Evolutionary conservation across 2,797 vertebrate genomes (phyloP).

Genomic region (Gallinago solitaria): DNA sequence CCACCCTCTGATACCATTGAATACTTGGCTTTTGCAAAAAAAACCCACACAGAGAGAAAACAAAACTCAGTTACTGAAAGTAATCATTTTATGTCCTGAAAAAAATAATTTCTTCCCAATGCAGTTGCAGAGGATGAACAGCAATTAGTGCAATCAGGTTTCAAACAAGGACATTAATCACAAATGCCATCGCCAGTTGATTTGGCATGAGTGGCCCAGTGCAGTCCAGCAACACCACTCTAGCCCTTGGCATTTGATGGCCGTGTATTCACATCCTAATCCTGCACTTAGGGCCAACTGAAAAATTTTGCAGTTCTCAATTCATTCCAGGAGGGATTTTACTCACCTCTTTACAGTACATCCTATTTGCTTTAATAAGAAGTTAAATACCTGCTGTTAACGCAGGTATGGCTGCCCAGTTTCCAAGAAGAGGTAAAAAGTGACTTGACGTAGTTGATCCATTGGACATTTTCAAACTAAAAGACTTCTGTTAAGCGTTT

Average conservation of each 20-base stretch:
- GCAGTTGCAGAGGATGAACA: background rate
- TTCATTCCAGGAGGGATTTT: background rate
- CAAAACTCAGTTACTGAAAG: background rate
- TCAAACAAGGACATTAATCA: background rate
- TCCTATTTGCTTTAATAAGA: background rate
- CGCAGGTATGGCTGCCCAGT: background rate
- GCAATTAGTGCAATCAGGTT: background rate
- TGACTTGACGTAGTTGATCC: background rate
- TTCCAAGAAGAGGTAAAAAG: background rate
- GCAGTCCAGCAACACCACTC: background rate
- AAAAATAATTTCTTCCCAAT: background rate
- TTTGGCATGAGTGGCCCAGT: background rate
- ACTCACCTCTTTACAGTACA: background rate
- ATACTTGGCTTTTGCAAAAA: background rate
- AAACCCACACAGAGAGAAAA: background rate
- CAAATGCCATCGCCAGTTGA: background rate
- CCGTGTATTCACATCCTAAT: accelerated
- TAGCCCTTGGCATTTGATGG: background rate
- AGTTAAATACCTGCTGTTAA: background rate
- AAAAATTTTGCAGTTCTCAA: background rate
- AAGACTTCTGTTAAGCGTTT: background rate
- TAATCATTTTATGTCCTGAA: background rate
- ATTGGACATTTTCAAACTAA: background rate
- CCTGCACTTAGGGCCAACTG: background rate
- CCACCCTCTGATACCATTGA: background rate